Evolutionary conservation across 1,140 invertebrate species (phyloP).

Genomic region (Orussus abietinus): DNA sequence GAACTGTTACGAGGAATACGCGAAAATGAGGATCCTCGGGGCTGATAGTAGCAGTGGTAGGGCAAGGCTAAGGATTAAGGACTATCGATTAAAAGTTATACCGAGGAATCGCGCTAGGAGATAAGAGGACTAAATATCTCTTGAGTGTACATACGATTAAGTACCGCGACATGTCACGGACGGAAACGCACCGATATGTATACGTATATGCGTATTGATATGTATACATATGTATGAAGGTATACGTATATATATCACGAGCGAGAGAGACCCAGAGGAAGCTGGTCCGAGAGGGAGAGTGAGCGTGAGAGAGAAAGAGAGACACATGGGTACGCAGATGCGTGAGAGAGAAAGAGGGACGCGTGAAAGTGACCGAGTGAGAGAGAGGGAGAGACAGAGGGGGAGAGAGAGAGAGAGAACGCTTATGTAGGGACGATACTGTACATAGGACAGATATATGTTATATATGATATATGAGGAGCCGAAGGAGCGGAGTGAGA

Average conservation of each 20-base stretch:
- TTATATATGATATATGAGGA: no score
- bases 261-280: neutral
- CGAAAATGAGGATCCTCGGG: no score
- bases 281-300: neutral
- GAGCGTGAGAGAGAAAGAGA: conserved; percentile 3
- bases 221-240: no score
- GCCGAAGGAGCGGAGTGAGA: conserved; percentile 10
- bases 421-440: no score
- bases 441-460: no score
- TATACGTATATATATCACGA: neutral
- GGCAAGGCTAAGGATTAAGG: conserved; percentile 21
- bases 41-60: conserved; percentile 19
- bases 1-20: no score
- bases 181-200: no score
- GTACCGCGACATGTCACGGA: no score
- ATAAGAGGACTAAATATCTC: conserved; percentile 13
- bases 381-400: conserved; percentile 12
- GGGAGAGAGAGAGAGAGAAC: conserved; percentile 1
- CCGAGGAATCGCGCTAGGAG: conserved; percentile 18
- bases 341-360: conserved; percentile 12
- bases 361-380: no score
- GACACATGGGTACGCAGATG: conserved; percentile 3
- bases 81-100: conserved; percentile 26
- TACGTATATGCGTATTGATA: no score
- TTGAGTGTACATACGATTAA: conserved; percentile 15